phyloP scores from a whole-genome alignment of 2,113 vertebrate species.

The Sphyrna mokarran region DNA sequence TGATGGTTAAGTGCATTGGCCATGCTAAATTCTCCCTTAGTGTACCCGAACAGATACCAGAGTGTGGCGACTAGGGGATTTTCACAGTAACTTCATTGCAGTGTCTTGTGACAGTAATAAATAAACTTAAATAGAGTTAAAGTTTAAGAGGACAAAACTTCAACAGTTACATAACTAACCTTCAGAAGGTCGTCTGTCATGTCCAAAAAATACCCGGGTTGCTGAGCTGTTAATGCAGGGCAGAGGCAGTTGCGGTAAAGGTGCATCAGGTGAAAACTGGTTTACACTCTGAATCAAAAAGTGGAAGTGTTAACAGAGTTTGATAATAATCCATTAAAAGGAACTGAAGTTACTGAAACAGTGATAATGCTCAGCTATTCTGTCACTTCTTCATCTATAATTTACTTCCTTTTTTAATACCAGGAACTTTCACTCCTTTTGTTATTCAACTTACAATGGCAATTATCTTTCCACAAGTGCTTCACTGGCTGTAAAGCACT shows the following conservation, averaged over 20 bases:
- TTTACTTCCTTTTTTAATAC: not conserved
- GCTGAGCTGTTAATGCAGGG: constrained; percentile 81
- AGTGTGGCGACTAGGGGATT: too few relatives aligned
- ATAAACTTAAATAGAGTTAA: too few relatives aligned
- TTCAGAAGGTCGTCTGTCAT: constrained; percentile 83
- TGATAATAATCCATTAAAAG: not conserved
- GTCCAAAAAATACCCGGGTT: constrained; percentile 90
- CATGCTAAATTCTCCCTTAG: too few relatives aligned
- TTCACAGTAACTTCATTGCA: too few relatives aligned
- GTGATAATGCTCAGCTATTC: not conserved
- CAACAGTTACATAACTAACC: constrained; percentile 57
- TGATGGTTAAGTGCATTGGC: too few relatives aligned
- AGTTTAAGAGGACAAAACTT: constrained; percentile 38
- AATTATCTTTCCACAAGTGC: not conserved
- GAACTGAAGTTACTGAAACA: not conserved
- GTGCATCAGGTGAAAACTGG: constrained; percentile 55
- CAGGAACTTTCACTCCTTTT: not conserved
- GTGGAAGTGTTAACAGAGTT: constrained; percentile 23
- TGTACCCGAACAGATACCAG: too few relatives aligned
- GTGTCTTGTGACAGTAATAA: too few relatives aligned
- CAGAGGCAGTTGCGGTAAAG: constrained; percentile 81
- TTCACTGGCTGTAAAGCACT: not conserved
- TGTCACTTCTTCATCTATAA: not conserved
- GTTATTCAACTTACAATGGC: not conserved
- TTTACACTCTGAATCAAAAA: constrained; percentile 62